phyloP scores from a whole-genome alignment of 2,797 vertebrate species.

The Anguilla obscura region DNA sequence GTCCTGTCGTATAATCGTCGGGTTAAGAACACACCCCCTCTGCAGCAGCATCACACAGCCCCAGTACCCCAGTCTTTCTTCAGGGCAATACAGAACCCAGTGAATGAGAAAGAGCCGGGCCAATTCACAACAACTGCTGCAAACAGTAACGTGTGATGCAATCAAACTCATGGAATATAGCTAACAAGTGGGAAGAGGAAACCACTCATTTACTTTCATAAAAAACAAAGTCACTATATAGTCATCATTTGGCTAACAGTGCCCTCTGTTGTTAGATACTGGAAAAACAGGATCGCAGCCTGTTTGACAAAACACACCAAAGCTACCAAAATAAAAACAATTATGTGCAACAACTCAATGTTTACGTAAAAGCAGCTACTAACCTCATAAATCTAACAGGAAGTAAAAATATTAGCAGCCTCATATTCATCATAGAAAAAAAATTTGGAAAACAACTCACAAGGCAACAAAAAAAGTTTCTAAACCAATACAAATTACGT shows the following conservation, averaged over 20 bases:
- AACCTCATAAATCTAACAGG: neutral
- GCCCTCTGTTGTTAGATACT: slow-evolving; percentile 32
- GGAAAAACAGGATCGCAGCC: slow-evolving; percentile 1
- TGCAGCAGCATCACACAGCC: neutral
- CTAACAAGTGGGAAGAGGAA: neutral
- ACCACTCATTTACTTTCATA: neutral
- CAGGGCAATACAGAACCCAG: neutral
- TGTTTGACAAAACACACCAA: neutral
- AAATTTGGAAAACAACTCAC: neutral
- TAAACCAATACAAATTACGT: neutral
- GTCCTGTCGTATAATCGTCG: neutral
- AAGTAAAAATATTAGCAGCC: neutral
- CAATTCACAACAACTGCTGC: neutral
- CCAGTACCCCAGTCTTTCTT: neutral
- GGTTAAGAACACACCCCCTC: neutral
- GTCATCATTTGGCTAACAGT: slow-evolving; percentile 24
- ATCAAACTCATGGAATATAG: neutral
- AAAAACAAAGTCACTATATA: neutral
- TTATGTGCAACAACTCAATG: neutral
- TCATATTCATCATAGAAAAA: neutral
- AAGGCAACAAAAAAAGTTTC: neutral
- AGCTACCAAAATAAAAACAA: neutral
- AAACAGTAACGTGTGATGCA: neutral
- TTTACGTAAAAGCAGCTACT: neutral
- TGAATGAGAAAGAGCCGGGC: neutral